Evolutionary conservation across 2,888 invertebrate species (phyloP).

Genomic region (Perizoma affinitatum): DNA sequence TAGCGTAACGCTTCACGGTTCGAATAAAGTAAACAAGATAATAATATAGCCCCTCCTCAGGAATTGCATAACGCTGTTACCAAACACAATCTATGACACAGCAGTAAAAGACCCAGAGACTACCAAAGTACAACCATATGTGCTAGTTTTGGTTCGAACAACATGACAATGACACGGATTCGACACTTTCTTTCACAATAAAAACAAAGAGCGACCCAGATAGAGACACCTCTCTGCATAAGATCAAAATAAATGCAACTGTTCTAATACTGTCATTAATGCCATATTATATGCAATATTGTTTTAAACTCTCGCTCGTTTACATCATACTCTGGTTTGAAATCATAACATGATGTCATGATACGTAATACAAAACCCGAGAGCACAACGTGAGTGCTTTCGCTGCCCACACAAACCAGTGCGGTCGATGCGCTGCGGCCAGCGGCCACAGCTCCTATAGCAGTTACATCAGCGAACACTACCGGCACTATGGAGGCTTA

Average conservation of each 20-base stretch:
- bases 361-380: conserved; percentile 41
- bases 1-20: conserved; percentile 48
- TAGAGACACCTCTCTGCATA: conserved; percentile 21
- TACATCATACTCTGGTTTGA: conserved; percentile 25
- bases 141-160: conserved; percentile 58
- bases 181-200: conserved; percentile 68
- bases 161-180: conserved; percentile 75
- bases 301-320: conserved; percentile 12
- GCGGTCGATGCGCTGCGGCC: conserved; percentile 43
- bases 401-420: conserved; percentile 62
- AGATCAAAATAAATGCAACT: not conserved
- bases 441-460: conserved; percentile 50
- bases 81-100: conserved; percentile 67
- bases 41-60: conserved; percentile 58
- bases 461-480: conserved; percentile 33
- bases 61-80: conserved; percentile 66
- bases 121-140: conserved; percentile 61
- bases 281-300: not conserved
- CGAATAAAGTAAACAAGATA: conserved; percentile 61
- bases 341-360: conserved; percentile 36
- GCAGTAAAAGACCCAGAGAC: conserved; percentile 56
- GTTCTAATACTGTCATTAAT: not conserved
- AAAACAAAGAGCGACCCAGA: conserved; percentile 66
- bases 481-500: conserved; percentile 73
- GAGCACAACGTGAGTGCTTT: conserved; percentile 66